Evolutionary conservation across 2,113 vertebrate genomes (phyloP).

Genomic region (Epinephelus cyanopodus): DNA sequence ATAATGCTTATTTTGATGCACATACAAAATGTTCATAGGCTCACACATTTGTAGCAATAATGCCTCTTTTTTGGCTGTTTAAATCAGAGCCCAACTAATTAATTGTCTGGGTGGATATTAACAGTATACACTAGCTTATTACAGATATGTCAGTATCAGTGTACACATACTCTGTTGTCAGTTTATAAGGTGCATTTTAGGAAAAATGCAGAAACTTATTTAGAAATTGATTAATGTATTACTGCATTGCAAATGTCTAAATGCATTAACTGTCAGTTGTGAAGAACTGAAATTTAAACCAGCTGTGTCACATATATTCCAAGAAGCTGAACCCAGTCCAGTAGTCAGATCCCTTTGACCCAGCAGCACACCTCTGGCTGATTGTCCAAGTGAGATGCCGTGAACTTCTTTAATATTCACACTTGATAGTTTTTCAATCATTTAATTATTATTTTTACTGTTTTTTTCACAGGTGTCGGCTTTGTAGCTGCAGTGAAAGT

Average conservation of each 20-base stretch:
- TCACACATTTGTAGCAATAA: no score
- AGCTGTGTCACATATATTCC: background rate
- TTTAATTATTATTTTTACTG: background rate
- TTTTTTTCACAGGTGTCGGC: constrained; percentile 10
- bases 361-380: background rate
- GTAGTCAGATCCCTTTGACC: background rate
- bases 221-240: background rate
- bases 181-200: background rate
- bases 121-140: no score
- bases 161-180: background rate
- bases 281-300: background rate
- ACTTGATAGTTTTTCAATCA: background rate
- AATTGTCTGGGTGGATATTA: no score
- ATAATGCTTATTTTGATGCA: no score
- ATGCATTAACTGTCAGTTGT: background rate
- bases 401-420: background rate
- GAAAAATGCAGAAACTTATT: background rate
- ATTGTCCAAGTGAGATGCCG: background rate
- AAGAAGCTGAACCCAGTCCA: background rate
- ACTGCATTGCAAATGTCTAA: background rate
- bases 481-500: constrained; percentile 10
- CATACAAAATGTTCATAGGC: no score
- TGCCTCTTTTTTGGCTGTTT: no score
- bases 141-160: no score
- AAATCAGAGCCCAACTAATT: no score